These are phyloP conservation scores for Cherax quadricarinatus DNA, from an alignment of 1,140 invertebrate genomes.

Conservation along the genomic window DNA sequence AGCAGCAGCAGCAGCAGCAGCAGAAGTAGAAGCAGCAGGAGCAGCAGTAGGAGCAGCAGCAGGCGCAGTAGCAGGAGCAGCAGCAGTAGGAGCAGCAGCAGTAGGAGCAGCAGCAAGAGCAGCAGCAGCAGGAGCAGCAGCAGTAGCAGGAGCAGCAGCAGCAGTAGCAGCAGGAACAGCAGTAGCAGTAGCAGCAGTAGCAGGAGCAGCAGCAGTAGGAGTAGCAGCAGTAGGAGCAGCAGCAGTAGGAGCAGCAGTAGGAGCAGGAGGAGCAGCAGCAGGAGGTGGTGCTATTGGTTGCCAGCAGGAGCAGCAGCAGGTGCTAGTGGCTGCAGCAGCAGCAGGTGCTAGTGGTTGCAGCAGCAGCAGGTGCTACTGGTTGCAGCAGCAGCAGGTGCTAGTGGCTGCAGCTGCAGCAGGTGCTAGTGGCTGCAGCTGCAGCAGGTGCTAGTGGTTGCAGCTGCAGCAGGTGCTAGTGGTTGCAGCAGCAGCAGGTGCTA, in stretches of 20 bases:
- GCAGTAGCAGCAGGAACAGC: not conserved
- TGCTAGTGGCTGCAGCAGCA: too few species aligned
- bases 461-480: too few species aligned
- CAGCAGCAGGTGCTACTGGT: not conserved
- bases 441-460: not conserved
- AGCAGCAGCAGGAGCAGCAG: not conserved
- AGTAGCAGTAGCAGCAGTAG: not conserved
- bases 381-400: not conserved
- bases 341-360: not conserved
- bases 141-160: not conserved
- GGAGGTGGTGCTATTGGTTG: too few species aligned
- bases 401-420: not conserved
- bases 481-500: not conserved
- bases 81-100: not conserved
- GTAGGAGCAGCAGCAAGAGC: not conserved
- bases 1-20: too few species aligned
- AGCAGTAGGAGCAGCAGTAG: too few species aligned
- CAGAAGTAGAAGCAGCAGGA: too few species aligned
- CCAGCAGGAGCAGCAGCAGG: too few species aligned
- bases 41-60: constrained; percentile 1
- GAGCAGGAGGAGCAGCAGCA: too few species aligned
- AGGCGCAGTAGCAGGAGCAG: not conserved
- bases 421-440: not conserved
- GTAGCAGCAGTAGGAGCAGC: too few species aligned
- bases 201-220: not conserved